Evolutionary conservation across 2,113 vertebrate genomes (phyloP).

Genomic region (Dendropsophus ebraccatus): DNA sequence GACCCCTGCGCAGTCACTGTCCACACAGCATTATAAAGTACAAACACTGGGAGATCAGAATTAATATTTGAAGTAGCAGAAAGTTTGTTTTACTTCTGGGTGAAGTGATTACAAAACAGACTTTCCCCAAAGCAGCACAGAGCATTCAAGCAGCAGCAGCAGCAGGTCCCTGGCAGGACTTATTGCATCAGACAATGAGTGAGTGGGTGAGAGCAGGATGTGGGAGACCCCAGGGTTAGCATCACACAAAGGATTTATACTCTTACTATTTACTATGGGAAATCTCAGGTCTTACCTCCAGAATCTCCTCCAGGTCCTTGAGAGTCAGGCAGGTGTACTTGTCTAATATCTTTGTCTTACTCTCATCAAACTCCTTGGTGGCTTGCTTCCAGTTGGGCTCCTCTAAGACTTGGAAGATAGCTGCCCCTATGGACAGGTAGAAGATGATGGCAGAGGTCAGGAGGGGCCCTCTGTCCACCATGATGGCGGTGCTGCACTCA

Average conservation of each 20-base stretch:
- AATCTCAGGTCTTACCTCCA: constrained; percentile 80
- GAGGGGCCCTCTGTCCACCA: constrained; percentile 96
- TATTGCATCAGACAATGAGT: not conserved
- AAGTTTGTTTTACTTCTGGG: not conserved
- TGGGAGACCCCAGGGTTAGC: too few species aligned
- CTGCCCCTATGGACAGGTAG: constrained; percentile 97
- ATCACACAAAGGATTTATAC: too few species aligned
- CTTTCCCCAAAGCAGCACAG: not conserved
- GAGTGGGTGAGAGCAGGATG: not conserved
- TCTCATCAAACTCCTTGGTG: constrained; percentile 73
- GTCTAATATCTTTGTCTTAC: constrained; percentile 82
- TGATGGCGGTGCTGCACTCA: constrained; percentile 65
- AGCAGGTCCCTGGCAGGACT: not conserved
- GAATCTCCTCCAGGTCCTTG: constrained; percentile 85
- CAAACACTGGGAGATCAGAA: not conserved
- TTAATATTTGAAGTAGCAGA: not conserved
- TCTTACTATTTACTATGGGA: not conserved
- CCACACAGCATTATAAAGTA: too few species aligned
- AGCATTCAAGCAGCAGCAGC: not conserved
- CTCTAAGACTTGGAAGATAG: constrained; percentile 96
- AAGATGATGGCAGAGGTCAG: constrained; percentile 97
- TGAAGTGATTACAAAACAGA: not conserved
- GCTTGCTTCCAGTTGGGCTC: constrained; percentile 90
- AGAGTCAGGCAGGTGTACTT: constrained; percentile 86
- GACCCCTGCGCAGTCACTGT: too few species aligned